Evolutionary conservation across 2,797 vertebrate genomes (phyloP).

Genomic region (Channa striata): DNA sequence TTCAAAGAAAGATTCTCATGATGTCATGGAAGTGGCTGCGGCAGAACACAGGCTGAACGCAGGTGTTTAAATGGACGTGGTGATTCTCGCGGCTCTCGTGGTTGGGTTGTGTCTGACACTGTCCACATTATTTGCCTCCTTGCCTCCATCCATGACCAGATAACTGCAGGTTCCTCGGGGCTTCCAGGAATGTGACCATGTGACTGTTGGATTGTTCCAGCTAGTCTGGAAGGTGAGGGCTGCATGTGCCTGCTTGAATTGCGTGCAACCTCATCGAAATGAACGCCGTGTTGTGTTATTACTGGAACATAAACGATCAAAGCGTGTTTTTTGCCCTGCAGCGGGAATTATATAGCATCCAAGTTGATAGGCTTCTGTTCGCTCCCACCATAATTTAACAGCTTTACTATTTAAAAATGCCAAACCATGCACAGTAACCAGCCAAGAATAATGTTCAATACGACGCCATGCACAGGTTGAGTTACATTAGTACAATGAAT

Average conservation of each 20-base stretch:
- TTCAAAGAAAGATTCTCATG: neutral
- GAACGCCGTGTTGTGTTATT: neutral
- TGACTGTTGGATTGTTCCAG: conserved; percentile 37
- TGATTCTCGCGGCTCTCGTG: neutral
- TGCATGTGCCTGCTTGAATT: neutral
- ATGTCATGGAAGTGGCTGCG: neutral
- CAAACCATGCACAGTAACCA: no score
- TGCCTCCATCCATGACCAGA: conserved; percentile 34
- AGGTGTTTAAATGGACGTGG: neutral
- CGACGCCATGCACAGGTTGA: neutral
- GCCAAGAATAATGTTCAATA: neutral
- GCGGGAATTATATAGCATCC: no score
- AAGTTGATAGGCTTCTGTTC: neutral
- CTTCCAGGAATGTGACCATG: conserved; percentile 57
- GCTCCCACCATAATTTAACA: neutral
- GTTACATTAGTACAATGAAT: no score
- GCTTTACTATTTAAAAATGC: neutral
- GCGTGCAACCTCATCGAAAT: neutral
- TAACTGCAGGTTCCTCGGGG: conserved; percentile 45
- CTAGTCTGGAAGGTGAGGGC: neutral
- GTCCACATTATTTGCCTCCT: conserved; percentile 31
- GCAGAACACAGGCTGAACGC: neutral
- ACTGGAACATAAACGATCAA: neutral
- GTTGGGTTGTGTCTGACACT: conserved; percentile 22
- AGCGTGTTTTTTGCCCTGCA: neutral